Conservation (phyloP, 2,888 invertebrate species). For the Mantis religiosa region DNA sequence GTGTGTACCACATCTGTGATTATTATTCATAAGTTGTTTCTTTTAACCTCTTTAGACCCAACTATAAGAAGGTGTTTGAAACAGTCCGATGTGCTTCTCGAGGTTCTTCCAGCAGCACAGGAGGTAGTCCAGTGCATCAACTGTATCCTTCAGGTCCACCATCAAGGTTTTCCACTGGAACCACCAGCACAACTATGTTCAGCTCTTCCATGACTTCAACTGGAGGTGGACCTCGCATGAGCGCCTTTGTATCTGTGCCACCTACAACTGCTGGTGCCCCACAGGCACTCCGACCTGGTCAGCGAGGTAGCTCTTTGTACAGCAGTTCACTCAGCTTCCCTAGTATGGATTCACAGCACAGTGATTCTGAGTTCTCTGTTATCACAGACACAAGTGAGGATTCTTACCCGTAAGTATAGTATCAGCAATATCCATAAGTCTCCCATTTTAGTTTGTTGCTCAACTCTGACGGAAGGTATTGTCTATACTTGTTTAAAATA, state of each 20-base stretch:
- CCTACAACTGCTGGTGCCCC: background rate
- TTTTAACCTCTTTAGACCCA: slow-evolving; percentile 51
- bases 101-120: slow-evolving; percentile 44
- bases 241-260: slow-evolving; percentile 13
- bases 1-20: background rate
- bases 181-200: slow-evolving; percentile 11
- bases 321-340: slow-evolving; percentile 31
- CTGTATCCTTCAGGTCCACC: slow-evolving; percentile 26
- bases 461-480: too few species aligned
- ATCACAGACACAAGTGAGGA: slow-evolving; percentile 36
- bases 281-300: slow-evolving; percentile 15
- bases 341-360: slow-evolving; percentile 52
- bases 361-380: slow-evolving; percentile 55
- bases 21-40: too few species aligned
- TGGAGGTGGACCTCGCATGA: slow-evolving; percentile 23
- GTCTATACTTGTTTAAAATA: too few species aligned
- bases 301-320: slow-evolving; percentile 7
- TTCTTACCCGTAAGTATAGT: slow-evolving; percentile 34
- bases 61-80: slow-evolving; percentile 86
- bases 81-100: slow-evolving; percentile 81
- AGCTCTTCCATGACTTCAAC: slow-evolving; percentile 13
- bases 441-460: too few species aligned
- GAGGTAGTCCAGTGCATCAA: slow-evolving; percentile 50
- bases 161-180: slow-evolving; percentile 6
- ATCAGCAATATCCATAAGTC: background rate